Evolutionary conservation across 2,888 invertebrate species (phyloP), one percentile per base, ranked within the genome.

Genomic region (Ichneumoninae sp.): DNA sequence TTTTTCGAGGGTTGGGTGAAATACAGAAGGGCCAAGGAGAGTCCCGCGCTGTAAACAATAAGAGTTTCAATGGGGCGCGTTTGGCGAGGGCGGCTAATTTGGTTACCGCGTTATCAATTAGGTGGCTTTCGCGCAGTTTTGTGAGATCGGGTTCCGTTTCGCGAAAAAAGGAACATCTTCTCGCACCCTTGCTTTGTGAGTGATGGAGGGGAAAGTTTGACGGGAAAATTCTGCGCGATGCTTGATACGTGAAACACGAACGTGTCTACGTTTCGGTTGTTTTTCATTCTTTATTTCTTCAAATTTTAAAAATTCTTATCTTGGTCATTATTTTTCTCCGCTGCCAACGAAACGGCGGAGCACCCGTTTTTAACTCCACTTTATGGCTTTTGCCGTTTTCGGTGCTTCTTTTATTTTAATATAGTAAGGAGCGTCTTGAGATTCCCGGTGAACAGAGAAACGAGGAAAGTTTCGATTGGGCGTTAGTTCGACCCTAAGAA

Each of bases 31-130:
- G 85, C 88, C 86, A 89, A 89, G 85, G 83, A 89, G 88, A 57
- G 57, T 10, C 86, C 22, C 40, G 60, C 87, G 89, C 90, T 88
- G 89, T 90, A 90, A 91, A 92, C 91, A 92, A 91, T 90, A 91
- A 91, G 89, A 89, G 87, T 89, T 47, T 87, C 87, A 86, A 83
- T 86, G 86, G 85, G 83, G 83, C 86, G 70, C 81, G 86, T 83
- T 86, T 81, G 52, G 44, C 36, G 88, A 85, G 86, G 75, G 81
- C 65, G 77, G 87, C 87, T 91, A 91, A 91, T 91, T 90, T 91
- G 87, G 90, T 92, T 91, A 91, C 88, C 87, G 26, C 50, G 89
- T 91, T 91, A 91, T 91, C 89, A 91, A 92, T 91, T 89, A 89
- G 83, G 81, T 79, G 83, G 86, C 88, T 63, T 70, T 44, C 33